phyloP scores from a whole-genome alignment of 1,140 invertebrate genomes.

The Plectus sambesii region DNA sequence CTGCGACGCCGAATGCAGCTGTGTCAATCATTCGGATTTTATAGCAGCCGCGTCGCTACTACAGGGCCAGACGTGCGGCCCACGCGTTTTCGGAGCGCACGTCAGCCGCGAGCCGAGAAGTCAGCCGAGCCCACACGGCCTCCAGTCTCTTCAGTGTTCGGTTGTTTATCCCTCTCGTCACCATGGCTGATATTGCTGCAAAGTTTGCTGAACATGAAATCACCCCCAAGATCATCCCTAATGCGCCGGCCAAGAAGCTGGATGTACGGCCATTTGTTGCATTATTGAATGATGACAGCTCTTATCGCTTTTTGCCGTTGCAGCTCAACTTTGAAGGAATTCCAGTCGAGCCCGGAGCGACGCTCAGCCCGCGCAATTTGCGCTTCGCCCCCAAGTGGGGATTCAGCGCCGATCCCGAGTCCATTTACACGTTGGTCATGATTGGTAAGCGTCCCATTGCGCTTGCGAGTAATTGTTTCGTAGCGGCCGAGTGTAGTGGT shows the following conservation, averaged over 20 bases:
- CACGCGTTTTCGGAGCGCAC: no score
- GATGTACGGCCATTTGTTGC: constrained; percentile 26
- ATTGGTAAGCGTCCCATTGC: constrained; percentile 40
- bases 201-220: constrained; percentile 37
- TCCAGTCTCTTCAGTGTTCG: no score
- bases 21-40: no score
- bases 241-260: constrained; percentile 31
- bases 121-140: no score
- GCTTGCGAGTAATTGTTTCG: no score
- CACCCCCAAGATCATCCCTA: constrained; percentile 36
- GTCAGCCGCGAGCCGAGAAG: no score
- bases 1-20: no score
- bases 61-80: no score
- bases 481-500: no score
- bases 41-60: no score
- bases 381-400: constrained; percentile 43
- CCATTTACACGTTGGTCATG: constrained; percentile 41
- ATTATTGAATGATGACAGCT: not conserved
- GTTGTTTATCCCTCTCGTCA: no score
- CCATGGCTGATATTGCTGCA: constrained; percentile 36
- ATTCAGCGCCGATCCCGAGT: constrained; percentile 42
- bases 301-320: constrained; percentile 2
- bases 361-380: constrained; percentile 33
- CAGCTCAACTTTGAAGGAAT: constrained; percentile 43
- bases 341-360: constrained; percentile 37